Evolutionary conservation across 2,888 invertebrate species (phyloP).

Genomic region (Xanthia icteritia): DNA sequence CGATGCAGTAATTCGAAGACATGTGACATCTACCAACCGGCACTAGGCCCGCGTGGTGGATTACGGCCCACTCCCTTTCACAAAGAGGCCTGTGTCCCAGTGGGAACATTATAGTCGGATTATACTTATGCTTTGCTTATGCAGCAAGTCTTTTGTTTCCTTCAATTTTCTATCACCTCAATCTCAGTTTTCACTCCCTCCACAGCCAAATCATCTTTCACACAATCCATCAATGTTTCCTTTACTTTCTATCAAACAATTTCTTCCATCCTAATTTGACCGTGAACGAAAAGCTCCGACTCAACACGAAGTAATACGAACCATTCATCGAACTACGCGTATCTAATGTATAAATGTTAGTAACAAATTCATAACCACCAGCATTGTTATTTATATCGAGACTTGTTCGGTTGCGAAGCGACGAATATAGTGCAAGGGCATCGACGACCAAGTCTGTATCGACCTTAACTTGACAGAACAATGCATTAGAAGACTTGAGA

Average conservation of each 20-base stretch:
- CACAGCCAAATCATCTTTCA: neutral
- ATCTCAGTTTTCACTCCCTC: neutral
- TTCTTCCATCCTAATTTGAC: conserved; percentile 21
- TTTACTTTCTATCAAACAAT: neutral
- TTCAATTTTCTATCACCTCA: no score
- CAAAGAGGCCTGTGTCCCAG: neutral
- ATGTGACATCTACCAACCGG: no score
- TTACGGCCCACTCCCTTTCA: no score
- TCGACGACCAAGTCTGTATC: conserved; percentile 45
- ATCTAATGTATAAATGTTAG: conserved; percentile 74
- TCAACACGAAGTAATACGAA: conserved; percentile 32
- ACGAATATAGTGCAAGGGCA: conserved; percentile 79
- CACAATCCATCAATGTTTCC: conserved; percentile 2
- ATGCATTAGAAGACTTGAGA: conserved; percentile 61
- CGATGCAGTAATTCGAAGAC: no score
- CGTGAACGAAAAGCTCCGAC: conserved; percentile 45
- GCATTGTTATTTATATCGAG: conserved; percentile 72
- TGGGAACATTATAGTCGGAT: neutral
- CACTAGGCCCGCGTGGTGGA: no score
- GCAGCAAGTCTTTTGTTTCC: neutral
- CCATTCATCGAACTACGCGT: conserved; percentile 65
- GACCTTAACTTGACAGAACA: conserved; percentile 70
- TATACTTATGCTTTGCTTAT: no score
- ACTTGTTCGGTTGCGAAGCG: conserved; percentile 69
- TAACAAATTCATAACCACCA: conserved; percentile 77